Base-by-base conservation (phyloP, 1,140 invertebrate genomes). In the Zaprionus ornatus region DNA sequence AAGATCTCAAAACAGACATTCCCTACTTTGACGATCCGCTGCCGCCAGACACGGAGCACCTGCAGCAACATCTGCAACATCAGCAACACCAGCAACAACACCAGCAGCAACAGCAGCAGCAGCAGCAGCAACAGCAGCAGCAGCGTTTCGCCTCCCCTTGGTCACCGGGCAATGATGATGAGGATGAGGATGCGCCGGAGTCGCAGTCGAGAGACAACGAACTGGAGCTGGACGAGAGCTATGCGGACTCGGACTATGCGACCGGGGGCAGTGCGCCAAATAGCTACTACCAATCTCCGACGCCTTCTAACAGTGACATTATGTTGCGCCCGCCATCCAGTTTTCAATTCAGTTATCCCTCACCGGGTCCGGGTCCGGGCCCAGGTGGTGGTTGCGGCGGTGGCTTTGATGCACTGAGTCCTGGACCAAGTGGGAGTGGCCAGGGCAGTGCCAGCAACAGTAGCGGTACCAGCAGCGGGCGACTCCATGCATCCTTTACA, bases 1-100 rank as follows among this genome's bases (percentile, higher is more conserved):
- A 91, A 71, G 85, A 91, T 70, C 80, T 84, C 71, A 90, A 91
- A 82, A 80, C 74, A 77, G 86, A 90, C 90, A 91, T 91, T 91
- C 90, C 90, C 55, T 91, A 66, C 74, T 90, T 90, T 48, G 77
- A 76, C 48, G 79, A 85, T 45, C 74, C 70, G 17, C 62, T 62
- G 15, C 57, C 57, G 57, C 17, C 54, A 29, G 54, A 57, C 13
- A 15, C 60, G 3, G 27, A 42, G 56, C 56, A 59, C 9, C 9
- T 50, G 25, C 55, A 29, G 21, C 42, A 13, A 13, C 29, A 35
- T 6, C 54, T 37, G 48, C 66, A 45, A 17, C 56, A 57, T 3
- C 13, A 59, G 10, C 54, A 27, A n/a, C 42, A 21, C 4, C 29
- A 32, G 9, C 63, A 54, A 27, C 66, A 42, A n/a, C 21, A 25